A percentile compares a stretch with the other conserved stretches of the same genome.
Evolutionary conservation across 2,888 invertebrate genomes (phyloP).

Genomic region (Eulithis prunata): DNA sequence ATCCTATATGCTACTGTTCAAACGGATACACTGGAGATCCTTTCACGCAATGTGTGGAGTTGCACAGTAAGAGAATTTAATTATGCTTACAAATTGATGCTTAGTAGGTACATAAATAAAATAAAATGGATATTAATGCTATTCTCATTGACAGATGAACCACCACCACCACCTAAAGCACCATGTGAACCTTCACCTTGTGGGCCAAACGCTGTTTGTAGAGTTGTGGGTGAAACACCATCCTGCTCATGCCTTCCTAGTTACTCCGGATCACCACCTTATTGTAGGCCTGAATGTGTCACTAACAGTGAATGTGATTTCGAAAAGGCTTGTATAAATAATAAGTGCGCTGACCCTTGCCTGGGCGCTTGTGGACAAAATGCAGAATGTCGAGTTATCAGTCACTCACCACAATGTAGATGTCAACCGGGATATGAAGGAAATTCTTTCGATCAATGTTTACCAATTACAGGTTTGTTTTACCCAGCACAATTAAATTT

Average conservation of each 20-base stretch:
- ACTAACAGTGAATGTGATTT: slow-evolving; percentile 91
- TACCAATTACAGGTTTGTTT: slow-evolving; percentile 64
- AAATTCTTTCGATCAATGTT: slow-evolving; percentile 90
- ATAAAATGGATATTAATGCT: background rate
- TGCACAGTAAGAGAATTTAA: slow-evolving; percentile 56
- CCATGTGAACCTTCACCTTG: slow-evolving; percentile 91
- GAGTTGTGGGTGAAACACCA: slow-evolving; percentile 80
- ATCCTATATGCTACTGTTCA: slow-evolving; percentile 93
- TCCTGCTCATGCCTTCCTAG: slow-evolving; percentile 89
- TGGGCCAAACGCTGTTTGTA: slow-evolving; percentile 90
- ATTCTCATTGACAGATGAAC: slow-evolving; percentile 52
- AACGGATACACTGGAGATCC: slow-evolving; percentile 91
- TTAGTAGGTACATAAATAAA: background rate
- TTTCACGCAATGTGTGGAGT: slow-evolving; percentile 86
- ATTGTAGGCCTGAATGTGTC: slow-evolving; percentile 93
- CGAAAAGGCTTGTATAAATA: slow-evolving; percentile 90
- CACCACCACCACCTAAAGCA: slow-evolving; percentile 59
- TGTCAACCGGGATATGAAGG: slow-evolving; percentile 89
- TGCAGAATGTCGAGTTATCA: slow-evolving; percentile 91
- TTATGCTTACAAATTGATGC: background rate
- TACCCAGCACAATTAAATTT: background rate
- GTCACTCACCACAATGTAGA: slow-evolving; percentile 93
- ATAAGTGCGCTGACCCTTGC: slow-evolving; percentile 92
- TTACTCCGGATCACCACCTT: slow-evolving; percentile 89
- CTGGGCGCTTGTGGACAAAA: slow-evolving; percentile 91